phyloP scores from a whole-genome alignment of 1,140 invertebrate genomes.

The Cylas formicarius region DNA sequence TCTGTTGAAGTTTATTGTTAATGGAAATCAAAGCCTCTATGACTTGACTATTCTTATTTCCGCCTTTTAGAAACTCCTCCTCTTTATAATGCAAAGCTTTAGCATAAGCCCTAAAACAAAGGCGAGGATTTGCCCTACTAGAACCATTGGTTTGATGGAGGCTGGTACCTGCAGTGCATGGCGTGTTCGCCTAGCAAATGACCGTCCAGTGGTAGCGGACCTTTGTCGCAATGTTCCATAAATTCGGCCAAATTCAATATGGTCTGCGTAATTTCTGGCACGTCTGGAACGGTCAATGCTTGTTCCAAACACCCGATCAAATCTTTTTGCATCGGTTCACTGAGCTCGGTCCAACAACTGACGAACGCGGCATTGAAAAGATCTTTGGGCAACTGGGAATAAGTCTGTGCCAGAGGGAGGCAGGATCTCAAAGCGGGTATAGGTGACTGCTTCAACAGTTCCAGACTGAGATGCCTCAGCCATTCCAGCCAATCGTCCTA shows the following conservation, averaged over 20 bases:
- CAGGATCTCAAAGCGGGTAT: slow-evolving; percentile 89
- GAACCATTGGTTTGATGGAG: neutral
- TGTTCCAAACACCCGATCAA: slow-evolving; percentile 81
- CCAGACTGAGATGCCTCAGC: slow-evolving; percentile 84
- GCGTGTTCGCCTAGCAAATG: slow-evolving; percentile 74
- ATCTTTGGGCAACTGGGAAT: slow-evolving; percentile 88
- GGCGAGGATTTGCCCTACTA: neutral
- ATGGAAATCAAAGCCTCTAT: slow-evolving; percentile 93
- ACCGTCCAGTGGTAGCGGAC: slow-evolving; percentile 83
- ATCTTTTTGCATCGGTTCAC: slow-evolving; percentile 73
- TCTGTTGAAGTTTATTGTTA: slow-evolving; percentile 97
- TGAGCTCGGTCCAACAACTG: slow-evolving; percentile 96
- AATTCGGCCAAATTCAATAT: slow-evolving; percentile 97
- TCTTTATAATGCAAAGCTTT: slow-evolving; percentile 99
- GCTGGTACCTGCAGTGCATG: slow-evolving; percentile 69
- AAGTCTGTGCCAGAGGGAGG: slow-evolving; percentile 85
- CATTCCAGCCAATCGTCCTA: slow-evolving; percentile 97
- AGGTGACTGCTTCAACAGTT: slow-evolving; percentile 90
- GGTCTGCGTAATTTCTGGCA: slow-evolving; percentile 95
- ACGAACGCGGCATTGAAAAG: slow-evolving; percentile 98
- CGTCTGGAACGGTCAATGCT: slow-evolving; percentile 84
- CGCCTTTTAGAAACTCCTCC: slow-evolving; percentile 74
- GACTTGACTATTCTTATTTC: slow-evolving; percentile 61
- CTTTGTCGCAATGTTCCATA: slow-evolving; percentile 98
- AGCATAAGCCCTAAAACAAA: slow-evolving; percentile 63